These are phyloP conservation scores for Oreortyx pictus DNA, from an alignment of 2,797 vertebrate genomes.

Conservation along the genomic window DNA sequence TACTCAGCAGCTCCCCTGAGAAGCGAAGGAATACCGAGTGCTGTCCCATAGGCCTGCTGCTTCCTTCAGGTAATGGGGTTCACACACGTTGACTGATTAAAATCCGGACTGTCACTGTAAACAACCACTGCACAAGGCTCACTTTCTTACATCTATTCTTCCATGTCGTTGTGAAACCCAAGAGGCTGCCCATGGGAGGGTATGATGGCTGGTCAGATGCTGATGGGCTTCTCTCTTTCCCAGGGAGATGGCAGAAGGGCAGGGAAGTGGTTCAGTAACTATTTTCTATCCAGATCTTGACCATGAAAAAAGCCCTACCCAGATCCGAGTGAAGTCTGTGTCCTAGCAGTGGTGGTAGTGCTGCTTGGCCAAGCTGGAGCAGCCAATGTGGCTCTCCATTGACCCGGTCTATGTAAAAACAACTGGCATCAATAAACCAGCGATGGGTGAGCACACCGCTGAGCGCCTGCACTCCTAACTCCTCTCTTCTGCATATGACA, in stretches of 20 bases:
- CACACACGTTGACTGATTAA: background rate
- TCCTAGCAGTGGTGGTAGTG: background rate
- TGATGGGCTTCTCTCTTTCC: background rate
- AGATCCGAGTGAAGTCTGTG: background rate
- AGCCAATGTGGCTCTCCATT: background rate
- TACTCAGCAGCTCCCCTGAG: background rate
- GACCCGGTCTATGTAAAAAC: background rate
- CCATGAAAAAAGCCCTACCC: background rate
- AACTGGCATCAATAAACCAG: slow-evolving; percentile 10
- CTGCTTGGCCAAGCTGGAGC: background rate
- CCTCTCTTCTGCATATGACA: background rate
- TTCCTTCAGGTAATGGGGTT: slow-evolving; percentile 4
- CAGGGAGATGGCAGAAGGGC: background rate
- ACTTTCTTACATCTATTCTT: background rate
- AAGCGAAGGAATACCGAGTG: background rate
- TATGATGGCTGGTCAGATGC: background rate
- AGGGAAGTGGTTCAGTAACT: background rate
- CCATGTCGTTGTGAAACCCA: background rate
- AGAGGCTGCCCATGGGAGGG: background rate
- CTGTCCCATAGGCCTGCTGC: background rate
- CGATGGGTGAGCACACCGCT: background rate
- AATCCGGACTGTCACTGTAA: slow-evolving; percentile 19
- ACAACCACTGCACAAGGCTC: slow-evolving; percentile 8
- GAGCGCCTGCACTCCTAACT: background rate
- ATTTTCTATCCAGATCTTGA: background rate